Evolutionary conservation across 2,888 invertebrate species (phyloP).

Genomic region (Drosophila dives): DNA sequence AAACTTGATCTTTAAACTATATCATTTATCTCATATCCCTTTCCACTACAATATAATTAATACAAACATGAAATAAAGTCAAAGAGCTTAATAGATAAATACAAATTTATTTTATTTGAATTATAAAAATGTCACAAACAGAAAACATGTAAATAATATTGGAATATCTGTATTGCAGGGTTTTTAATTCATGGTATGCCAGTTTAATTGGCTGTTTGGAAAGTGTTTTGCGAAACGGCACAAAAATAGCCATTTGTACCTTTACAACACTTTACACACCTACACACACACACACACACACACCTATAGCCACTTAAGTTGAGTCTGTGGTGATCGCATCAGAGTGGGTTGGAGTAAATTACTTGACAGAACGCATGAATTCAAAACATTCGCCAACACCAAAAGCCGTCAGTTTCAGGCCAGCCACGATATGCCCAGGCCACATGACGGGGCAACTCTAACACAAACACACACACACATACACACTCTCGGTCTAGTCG

Average conservation of each 20-base stretch:
- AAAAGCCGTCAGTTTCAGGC: conserved; percentile 59
- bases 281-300: conserved; percentile 17
- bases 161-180: not conserved
- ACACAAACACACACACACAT: not conserved
- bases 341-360: conserved; percentile 55
- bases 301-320: conserved; percentile 43
- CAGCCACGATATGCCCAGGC: conserved; percentile 33
- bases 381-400: conserved; percentile 68
- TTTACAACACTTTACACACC: conserved; percentile 36
- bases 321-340: conserved; percentile 45
- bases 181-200: conserved; percentile 3
- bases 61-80: not conserved
- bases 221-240: conserved; percentile 15
- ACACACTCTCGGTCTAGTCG: conserved; percentile 63
- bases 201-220: conserved; percentile 23
- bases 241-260: conserved; percentile 28
- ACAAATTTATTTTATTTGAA: not conserved
- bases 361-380: conserved; percentile 75
- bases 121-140: not conserved
- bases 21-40: not conserved
- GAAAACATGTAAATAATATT: not conserved
- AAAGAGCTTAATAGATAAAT: not conserved
- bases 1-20: too few species aligned
- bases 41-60: not conserved
- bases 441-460: conserved; percentile 53